Conservation (phyloP, 2,113 vertebrate genomes). For the Notothenia coriiceps region DNA sequence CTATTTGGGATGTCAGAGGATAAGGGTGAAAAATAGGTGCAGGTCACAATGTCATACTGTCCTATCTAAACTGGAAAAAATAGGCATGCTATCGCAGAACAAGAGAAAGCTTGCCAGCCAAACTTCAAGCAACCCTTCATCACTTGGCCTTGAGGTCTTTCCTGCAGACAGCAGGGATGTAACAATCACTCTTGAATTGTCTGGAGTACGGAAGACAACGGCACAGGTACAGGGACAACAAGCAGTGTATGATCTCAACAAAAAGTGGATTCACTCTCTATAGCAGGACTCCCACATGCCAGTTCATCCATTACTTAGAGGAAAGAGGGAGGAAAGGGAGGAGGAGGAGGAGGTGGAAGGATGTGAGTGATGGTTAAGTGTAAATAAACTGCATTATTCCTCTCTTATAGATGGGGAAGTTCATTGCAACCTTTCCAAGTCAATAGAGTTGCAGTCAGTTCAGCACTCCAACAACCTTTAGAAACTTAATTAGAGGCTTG, state of each 20-base stretch:
- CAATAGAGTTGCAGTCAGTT: constrained; percentile 18
- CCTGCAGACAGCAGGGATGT: constrained; percentile 38
- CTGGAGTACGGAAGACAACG: constrained; percentile 52
- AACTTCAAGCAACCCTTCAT: constrained; percentile 58
- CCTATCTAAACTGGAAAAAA: constrained; percentile 40
- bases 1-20: constrained; percentile 52
- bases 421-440: constrained; percentile 2
- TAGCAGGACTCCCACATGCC: constrained; percentile 27
- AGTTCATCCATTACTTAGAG: constrained; percentile 25
- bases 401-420: not conserved
- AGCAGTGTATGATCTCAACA: constrained; percentile 28
- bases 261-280: constrained; percentile 41
- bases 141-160: constrained; percentile 55
- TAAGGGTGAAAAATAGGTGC: constrained; percentile 48
- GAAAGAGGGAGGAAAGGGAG: not conserved
- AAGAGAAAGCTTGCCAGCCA: constrained; percentile 45
- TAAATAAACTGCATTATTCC: constrained; percentile 23
- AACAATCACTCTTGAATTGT: constrained; percentile 57
- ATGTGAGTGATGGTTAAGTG: constrained; percentile 12
- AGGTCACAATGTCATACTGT: constrained; percentile 46
- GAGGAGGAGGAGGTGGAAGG: not conserved
- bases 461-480: not conserved
- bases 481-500: constrained; percentile 19
- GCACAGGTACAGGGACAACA: constrained; percentile 38
- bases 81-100: constrained; percentile 12